Evolutionary conservation across 2,888 invertebrate species (phyloP), one percentile per base, ranked within the genome.

Genomic region (Polylopha cassiicola): DNA sequence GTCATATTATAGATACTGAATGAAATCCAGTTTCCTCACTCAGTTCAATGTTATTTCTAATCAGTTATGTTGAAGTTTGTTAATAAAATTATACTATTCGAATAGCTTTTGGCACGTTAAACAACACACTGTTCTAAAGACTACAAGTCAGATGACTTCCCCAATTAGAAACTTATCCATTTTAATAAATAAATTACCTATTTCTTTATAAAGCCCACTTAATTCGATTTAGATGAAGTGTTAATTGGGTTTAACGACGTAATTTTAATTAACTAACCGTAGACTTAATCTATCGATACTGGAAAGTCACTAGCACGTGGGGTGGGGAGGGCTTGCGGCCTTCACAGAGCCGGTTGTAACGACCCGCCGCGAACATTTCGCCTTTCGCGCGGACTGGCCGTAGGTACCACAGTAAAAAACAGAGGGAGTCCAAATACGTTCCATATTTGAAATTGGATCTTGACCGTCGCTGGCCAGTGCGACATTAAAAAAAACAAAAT

Each of bases 341-440:
- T 85, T 85, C 84, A 73, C 75, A 56, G 65, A 85, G 79, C 85
- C 85, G 85, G 85, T 85, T 84, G 77, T 73, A 56, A 65, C 68
- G 68, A 71, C 68, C 67, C 67, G 69, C 68, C 73, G 73, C 73
- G 65, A 72, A 67, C 74, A 75, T 75, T 82, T 80, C 78, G 82
- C 84, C 84, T 84, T 82, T 84, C 84, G 80, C 65, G 61, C 74
- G 61, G 63, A 31, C 26, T 41, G 23, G 34, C 34, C 37, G 13
- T 16, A 17, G n/a, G 32, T 24, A 24, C 24, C 37, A n/a, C 28
- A 8, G 33, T 29, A 39, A 39, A 37, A 39, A 39, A 39, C 29
- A 28, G 23, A 33, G 22, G 21, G n/a, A n/a, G n/a, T n/a, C n/a
- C n/a, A n/a, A n/a, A n/a, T n/a, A n/a, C n/a, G n/a, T n/a, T n/a